Base-by-base conservation (phyloP, 2,888 invertebrate genomes). In the Criorhina ranunculi region DNA sequence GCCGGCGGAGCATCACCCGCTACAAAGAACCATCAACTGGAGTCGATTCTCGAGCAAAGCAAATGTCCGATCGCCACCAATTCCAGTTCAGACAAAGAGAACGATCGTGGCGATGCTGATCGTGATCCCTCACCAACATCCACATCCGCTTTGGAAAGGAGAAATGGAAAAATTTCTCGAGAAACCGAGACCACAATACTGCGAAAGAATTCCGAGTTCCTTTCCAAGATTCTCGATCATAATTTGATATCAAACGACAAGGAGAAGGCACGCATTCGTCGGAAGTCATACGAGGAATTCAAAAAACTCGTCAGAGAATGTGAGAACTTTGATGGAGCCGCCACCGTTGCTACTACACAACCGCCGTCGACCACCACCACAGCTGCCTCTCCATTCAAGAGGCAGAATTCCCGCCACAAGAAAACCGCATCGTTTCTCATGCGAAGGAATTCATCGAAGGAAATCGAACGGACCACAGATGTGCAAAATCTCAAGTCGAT, bases 201-300 rank as follows among this genome's bases (percentile, higher is more conserved):
- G 85, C 91, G 91, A 75, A 91, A 91, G 88, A 91, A 91, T 88
- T 91, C 91, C 2, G 90, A 91, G 89, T 90, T 90, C 88, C 90
- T 91, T 87, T 90, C 91, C 59, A 90, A 90, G 87, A 90, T 91
- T 88, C 90, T 91, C 79, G 91, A 91, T 88, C 90, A 90, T 33
- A 89, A 91, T 79, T 87, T 90, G 85, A 88, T 89, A 87, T 88
- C 89, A 76, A 88, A 83, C 77, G 87, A 88, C 17, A 88, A 91
- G 85, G 91, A 91, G 79, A 92, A 92, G 82, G 90, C 90, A 49
- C 90, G 90, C 75, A 89, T 90, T 76, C 90, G 92, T 29, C 90
- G 92, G 80, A 92, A 92, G 87, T 92, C 92, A 8, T 92, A 92
- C 82, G 92, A 92, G 86, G 92, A 92, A 88, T 92, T 92, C 77